Percentiles rank a stretch among this genome's conserved stretches.
These are phyloP conservation scores for Spinus olivaceus DNA, from an alignment of 2,797 vertebrate genomes.

Conservation along the genomic window DNA sequence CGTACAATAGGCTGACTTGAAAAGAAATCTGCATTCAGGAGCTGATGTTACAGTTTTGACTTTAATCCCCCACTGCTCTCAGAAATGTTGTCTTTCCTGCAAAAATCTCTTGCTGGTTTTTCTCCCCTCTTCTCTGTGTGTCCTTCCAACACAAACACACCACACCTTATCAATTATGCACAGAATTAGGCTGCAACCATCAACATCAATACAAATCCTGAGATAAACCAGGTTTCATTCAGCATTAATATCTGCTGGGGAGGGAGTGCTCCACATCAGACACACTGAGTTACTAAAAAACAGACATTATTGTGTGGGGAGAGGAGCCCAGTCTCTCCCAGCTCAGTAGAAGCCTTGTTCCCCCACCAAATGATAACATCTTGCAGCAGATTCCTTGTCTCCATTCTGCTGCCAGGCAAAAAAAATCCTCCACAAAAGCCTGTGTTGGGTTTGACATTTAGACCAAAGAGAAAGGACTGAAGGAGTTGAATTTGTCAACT, in stretches of 20 bases:
- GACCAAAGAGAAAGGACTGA: background rate
- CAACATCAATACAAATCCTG: background rate
- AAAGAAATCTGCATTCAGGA: background rate
- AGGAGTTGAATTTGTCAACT: conserved; percentile 4
- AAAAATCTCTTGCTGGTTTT: background rate
- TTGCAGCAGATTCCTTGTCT: background rate
- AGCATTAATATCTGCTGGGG: background rate
- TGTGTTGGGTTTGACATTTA: conserved; percentile 25
- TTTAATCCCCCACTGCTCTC: background rate
- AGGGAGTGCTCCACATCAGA: background rate
- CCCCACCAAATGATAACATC: background rate
- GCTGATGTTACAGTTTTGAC: background rate
- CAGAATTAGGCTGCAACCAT: background rate
- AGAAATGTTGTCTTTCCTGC: background rate
- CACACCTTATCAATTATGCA: background rate
- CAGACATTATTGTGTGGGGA: background rate
- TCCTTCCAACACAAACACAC: background rate
- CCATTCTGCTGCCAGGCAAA: background rate
- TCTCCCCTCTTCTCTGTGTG: background rate
- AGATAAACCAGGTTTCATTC: background rate
- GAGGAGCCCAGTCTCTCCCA: background rate
- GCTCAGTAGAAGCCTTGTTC: background rate
- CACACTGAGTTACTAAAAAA: background rate
- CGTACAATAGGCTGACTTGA: background rate
- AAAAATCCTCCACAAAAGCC: background rate